A percentile compares a stretch with the other conserved stretches of the same genome.
Conservation (phyloP, 1,140 invertebrate species). For the Penaeus vannamei region DNA sequence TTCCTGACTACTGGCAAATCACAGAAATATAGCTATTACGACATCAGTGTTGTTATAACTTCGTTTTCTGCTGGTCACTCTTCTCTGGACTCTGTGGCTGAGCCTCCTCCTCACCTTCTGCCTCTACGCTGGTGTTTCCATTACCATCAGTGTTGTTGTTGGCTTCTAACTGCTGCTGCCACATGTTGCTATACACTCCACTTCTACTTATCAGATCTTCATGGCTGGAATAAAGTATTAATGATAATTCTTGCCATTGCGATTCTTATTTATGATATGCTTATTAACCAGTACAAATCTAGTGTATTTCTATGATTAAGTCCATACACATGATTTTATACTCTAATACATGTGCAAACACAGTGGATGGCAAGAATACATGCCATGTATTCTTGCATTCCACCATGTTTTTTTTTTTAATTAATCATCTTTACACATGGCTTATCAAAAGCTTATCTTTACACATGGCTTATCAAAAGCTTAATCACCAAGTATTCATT, state of each 20-base stretch:
- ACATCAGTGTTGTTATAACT: background rate
- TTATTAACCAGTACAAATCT: background rate
- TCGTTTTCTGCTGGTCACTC: constrained; percentile 34
- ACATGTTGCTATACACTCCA: constrained; percentile 89
- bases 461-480: too few relatives aligned
- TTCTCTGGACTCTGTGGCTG: constrained; percentile 33
- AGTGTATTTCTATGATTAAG: too few relatives aligned
- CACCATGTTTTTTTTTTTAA: too few relatives aligned
- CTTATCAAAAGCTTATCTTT: too few relatives aligned
- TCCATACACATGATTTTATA: too few relatives aligned
- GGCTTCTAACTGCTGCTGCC: constrained; percentile 86
- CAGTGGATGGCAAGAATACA: too few relatives aligned
- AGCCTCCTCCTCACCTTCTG: background rate
- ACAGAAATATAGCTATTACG: background rate
- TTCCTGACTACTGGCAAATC: background rate
- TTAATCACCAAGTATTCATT: too few relatives aligned
- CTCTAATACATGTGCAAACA: too few relatives aligned
- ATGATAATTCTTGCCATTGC: constrained; percentile 7
- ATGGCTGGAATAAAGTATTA: constrained; percentile 76
- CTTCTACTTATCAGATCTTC: constrained; percentile 81
- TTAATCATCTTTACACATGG: too few relatives aligned
- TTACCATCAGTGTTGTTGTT: constrained; percentile 69
- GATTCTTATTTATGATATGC: constrained; percentile 7
- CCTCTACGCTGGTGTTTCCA: background rate
- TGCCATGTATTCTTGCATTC: too few relatives aligned